Evolutionary conservation across 2,888 invertebrate species (phyloP).

Genomic region (Artemia sp.): DNA sequence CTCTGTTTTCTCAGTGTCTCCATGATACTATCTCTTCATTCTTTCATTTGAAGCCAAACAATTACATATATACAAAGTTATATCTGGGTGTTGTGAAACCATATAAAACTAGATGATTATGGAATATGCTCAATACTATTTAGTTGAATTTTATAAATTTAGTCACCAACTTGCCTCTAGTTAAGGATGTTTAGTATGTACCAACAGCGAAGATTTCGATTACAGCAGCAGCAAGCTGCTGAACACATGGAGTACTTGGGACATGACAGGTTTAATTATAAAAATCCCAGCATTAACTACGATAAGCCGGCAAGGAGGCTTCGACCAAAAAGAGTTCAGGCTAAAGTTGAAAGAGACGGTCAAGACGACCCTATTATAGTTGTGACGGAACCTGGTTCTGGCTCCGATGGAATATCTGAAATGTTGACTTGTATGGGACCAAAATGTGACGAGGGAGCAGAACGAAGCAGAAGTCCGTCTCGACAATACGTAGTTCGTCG

Average conservation of each 20-base stretch:
- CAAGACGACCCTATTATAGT: slow-evolving; percentile 19
- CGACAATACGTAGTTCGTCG: background rate
- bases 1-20: no score
- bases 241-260: slow-evolving; percentile 21
- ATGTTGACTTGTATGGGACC: slow-evolving; percentile 3
- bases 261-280: slow-evolving; percentile 28
- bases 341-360: slow-evolving; percentile 24
- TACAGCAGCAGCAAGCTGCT: slow-evolving; percentile 7
- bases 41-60: no score
- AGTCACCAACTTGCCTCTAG: no score
- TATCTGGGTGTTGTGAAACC: no score
- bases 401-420: background rate
- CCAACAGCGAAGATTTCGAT: slow-evolving; percentile 18
- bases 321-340: slow-evolving; percentile 24
- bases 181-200: slow-evolving; percentile 23
- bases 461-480: slow-evolving; percentile 5
- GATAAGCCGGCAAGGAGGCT: slow-evolving; percentile 28
- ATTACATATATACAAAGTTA: no score
- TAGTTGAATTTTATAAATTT: no score
- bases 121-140: no score
- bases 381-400: background rate
- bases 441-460: background rate
- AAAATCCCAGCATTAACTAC: slow-evolving; percentile 28
- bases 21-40: no score
- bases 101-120: no score